These are phyloP conservation scores for Rugalucina vietnamica DNA, from an alignment of 2,888 invertebrate genomes.

Conservation along the genomic window DNA sequence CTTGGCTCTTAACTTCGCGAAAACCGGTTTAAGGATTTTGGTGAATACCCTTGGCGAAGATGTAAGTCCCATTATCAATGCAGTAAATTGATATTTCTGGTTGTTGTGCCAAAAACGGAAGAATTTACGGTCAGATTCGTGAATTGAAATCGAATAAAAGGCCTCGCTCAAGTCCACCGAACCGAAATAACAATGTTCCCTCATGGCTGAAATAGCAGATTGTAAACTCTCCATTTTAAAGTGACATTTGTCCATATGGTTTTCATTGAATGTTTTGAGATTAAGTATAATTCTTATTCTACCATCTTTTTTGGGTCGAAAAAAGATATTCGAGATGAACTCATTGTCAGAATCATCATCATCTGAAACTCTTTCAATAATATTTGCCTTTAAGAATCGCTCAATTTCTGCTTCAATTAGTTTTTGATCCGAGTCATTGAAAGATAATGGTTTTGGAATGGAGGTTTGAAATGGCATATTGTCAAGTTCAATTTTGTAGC, in stretches of 20 bases:
- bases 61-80: too few relatives aligned
- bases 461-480: conserved; percentile 15
- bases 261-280: conserved; percentile 22
- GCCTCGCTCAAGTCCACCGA: conserved; percentile 5
- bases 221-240: too few relatives aligned
- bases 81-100: conserved; percentile 9
- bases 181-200: conserved; percentile 9
- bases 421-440: neutral
- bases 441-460: conserved; percentile 16
- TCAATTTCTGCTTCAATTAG: conserved; percentile 25
- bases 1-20: too few relatives aligned
- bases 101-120: neutral
- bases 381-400: conserved; percentile 9
- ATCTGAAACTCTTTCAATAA: conserved; percentile 14
- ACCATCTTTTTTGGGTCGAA: conserved; percentile 24
- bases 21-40: too few relatives aligned
- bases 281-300: conserved; percentile 25
- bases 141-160: neutral
- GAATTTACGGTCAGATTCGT: neutral
- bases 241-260: conserved; percentile 10
- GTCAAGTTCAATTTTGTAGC: conserved; percentile 16
- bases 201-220: conserved; percentile 16
- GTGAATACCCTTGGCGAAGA: too few relatives aligned
- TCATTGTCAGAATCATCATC: neutral
- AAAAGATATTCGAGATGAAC: conserved; percentile 32